phyloP scores from a whole-genome alignment of 2,888 invertebrate genomes.

The Flabesymbios commensalis region DNA sequence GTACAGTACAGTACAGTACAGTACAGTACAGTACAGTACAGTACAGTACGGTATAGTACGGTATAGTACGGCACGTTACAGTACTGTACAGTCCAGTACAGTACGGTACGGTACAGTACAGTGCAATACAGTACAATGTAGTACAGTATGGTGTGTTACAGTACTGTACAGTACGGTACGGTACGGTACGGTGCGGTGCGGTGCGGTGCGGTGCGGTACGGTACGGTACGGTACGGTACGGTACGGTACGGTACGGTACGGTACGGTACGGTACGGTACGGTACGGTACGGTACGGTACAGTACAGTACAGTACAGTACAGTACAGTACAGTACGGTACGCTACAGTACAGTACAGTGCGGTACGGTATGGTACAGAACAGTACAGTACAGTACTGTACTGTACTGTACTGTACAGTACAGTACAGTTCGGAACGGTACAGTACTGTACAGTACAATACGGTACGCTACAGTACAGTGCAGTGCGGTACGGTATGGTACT shows the following conservation, averaged over 20 bases:
- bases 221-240: not conserved
- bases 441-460: not conserved
- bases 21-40: not conserved
- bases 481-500: not conserved
- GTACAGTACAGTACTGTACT: not conserved
- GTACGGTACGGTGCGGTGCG: not conserved
- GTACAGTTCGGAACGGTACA: not conserved
- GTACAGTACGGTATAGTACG: not conserved
- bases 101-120: not conserved
- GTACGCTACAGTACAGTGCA: not conserved
- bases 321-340: not conserved
- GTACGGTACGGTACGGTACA: not conserved
- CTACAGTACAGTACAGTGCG: not conserved
- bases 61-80: not conserved
- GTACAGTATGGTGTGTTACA: not conserved
- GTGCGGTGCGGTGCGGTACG: not conserved
- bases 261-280: not conserved
- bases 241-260: not conserved
- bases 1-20: not conserved
- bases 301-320: not conserved
- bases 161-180: not conserved
- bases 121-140: not conserved
- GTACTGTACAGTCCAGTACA: not conserved
- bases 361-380: not conserved
- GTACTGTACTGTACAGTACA: not conserved